Evolutionary conservation across 2,113 vertebrate genomes (phyloP).

Genomic region (Strix uralensis): DNA sequence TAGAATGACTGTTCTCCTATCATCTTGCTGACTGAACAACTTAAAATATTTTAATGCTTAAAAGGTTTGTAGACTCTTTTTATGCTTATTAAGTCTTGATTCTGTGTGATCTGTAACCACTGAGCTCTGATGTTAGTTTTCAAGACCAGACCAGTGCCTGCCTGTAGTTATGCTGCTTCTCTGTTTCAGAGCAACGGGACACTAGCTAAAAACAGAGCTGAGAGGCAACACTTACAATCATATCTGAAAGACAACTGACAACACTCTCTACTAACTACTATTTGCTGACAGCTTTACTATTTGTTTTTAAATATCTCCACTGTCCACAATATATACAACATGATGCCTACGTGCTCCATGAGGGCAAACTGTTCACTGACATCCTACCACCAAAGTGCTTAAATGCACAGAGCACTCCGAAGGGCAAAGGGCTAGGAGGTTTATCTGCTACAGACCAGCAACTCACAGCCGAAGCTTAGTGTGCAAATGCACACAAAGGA

Average conservation of each 20-base stretch:
- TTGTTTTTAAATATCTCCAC: neutral
- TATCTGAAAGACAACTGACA: neutral
- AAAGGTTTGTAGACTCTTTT: neutral
- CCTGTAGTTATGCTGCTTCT: neutral
- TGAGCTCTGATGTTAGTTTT: neutral
- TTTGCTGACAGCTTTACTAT: neutral
- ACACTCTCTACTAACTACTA: neutral
- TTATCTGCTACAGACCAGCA: neutral
- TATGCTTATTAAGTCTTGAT: neutral
- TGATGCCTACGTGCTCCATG: accelerated
- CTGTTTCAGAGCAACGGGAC: neutral
- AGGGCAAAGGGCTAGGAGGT: neutral
- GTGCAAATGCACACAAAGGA: neutral
- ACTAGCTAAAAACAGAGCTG: neutral
- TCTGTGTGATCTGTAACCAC: neutral
- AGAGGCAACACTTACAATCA: neutral
- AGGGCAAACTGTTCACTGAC: neutral
- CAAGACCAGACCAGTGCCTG: neutral
- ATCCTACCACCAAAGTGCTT: neutral
- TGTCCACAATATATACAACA: neutral
- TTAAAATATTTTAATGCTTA: neutral
- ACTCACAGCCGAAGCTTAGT: neutral
- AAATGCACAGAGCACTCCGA: neutral
- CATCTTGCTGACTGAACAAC: neutral
- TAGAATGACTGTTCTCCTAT: neutral